A percentile compares a stretch with the other conserved stretches of the same genome.
These are phyloP conservation scores for Teleogryllus occipitalis DNA, from an alignment of 1,140 invertebrate species.

Conservation along the genomic window DNA sequence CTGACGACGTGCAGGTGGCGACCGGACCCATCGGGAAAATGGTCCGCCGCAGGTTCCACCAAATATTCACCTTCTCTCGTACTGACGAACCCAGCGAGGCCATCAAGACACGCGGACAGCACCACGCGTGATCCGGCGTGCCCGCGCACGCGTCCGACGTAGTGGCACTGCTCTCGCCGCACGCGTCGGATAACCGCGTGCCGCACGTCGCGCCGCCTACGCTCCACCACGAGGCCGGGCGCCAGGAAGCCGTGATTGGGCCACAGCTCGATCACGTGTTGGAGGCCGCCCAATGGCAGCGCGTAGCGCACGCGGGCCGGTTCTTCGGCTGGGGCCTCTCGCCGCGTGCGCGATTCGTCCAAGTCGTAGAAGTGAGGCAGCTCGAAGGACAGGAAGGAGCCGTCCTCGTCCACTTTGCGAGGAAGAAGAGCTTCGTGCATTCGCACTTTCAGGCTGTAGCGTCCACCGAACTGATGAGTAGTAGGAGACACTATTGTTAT, in stretches of 20 bases:
- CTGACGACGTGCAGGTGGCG: conserved; percentile 40
- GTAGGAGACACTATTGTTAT: too few species aligned
- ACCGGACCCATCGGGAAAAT: conserved; percentile 35
- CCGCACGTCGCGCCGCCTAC: conserved; percentile 14
- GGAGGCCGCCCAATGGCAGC: conserved; percentile 37
- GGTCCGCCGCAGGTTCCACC: conserved; percentile 40
- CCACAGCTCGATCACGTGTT: conserved; percentile 39
- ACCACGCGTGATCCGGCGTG: conserved; percentile 43
- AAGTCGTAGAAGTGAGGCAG: conserved; percentile 39
- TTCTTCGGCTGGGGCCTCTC: conserved; percentile 25
- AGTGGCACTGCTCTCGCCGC: conserved; percentile 43
- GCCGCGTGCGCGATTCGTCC: conserved; percentile 25
- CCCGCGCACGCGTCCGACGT: conserved; percentile 42
- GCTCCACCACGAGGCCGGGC: conserved; percentile 35
- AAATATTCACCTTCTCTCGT: conserved; percentile 38
- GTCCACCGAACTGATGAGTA: conserved; percentile 26
- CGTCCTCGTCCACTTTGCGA: conserved; percentile 36
- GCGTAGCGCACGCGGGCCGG: conserved; percentile 41
- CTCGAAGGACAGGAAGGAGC: conserved; percentile 39
- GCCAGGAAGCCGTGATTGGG: conserved; percentile 33
- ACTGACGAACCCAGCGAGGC: conserved; percentile 44
- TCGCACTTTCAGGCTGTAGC: conserved; percentile 38
- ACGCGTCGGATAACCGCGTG: conserved; percentile 24
- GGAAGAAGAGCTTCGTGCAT: conserved; percentile 42
- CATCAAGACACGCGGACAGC: conserved; percentile 46